Percentiles rank a stretch among this genome's conserved stretches.
These are phyloP conservation scores for Eunapius fragilis DNA, from an alignment of 37 sponge, comb jelly and placozoan species.

Conservation along the genomic window DNA sequence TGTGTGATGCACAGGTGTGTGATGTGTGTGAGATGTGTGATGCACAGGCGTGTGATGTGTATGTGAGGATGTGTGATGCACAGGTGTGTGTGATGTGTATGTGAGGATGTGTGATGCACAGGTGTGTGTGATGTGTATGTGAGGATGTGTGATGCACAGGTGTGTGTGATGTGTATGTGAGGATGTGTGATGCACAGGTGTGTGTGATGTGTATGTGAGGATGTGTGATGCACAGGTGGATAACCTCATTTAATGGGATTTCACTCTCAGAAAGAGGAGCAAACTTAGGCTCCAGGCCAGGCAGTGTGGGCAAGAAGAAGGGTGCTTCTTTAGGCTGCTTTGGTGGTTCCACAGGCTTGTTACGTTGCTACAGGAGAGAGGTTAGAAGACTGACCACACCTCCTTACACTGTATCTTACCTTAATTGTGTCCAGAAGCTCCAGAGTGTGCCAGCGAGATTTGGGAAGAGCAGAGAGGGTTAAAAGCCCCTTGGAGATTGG, in stretches of 20 bases:
- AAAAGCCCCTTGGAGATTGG: constrained; percentile 65
- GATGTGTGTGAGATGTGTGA: too few relatives aligned
- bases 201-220: too few relatives aligned
- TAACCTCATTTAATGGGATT: constrained; percentile 33
- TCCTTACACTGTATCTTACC: too few relatives aligned
- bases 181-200: background rate
- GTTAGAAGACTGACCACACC: constrained; percentile 1
- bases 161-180: too few relatives aligned
- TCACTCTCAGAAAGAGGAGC: constrained; percentile 10
- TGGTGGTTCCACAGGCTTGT: constrained; percentile 95
- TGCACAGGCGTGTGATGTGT: too few relatives aligned
- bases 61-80: too few relatives aligned
- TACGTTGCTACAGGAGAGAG: constrained; percentile 52
- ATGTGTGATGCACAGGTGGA: constrained; percentile 16
- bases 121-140: too few relatives aligned
- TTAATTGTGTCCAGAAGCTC: constrained; percentile 85
- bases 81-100: too few relatives aligned
- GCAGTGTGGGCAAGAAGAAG: constrained; percentile 91
- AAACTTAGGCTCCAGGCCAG: constrained; percentile 76
- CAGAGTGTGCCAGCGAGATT: constrained; percentile 86
- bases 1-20: too few relatives aligned
- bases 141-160: background rate
- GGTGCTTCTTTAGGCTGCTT: constrained; percentile 81
- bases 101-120: too few relatives aligned
- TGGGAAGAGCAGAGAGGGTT: constrained; percentile 81